Evolutionary conservation across 2,888 invertebrate genomes (phyloP), one percentile per base, ranked within the genome.

Genomic region (Trichogramma evanescens): DNA sequence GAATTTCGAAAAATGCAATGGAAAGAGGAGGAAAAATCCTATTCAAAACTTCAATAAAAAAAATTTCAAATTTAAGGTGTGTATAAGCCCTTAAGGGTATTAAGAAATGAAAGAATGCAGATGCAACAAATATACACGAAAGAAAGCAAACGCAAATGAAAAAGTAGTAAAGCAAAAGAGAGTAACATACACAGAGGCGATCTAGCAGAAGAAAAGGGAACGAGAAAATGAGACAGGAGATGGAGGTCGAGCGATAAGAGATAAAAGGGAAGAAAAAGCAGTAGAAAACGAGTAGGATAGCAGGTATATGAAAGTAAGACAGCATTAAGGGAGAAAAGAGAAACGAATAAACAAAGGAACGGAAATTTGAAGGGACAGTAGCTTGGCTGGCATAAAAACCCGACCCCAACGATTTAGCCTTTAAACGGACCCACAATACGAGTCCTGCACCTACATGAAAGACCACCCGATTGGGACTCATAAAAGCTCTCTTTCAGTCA

Each of bases 241-340:
- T 58, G 50, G 58, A 54, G 58, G 58, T 50, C 54, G 54, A 41
- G 50, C 50, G 58, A 58, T 58, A 54, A 50, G 54, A 40, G n/a
- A 39, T 41, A 4, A 43, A 13, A 9, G 2, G 6, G 9, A 50
- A 39, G 4, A 26, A 10, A 38, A n/a, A 53, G 53, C 8, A n/a
- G 44, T 44, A 44, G 40, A 3, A n/a, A 40, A 8, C 7, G 45
- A 6, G 40, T 42, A 52, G 39, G 10, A n/a, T 38, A 39, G 13
- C 8, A 6, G 9, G 4, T 8, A 10, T 7, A 42, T 26, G 44
- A 50, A 40, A 44, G 8, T 13, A 13, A 13, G 50, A 10, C 38
- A 6, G 49, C 39, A 10, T 13, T 13, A 4, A 44, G 50, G 50
- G 38, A 50, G 8, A 9, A 39, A 46, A 40, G 48, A 13, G 40